phyloP scores from a whole-genome alignment of 2,797 vertebrate genomes.

The Protonibea diacanthus region DNA sequence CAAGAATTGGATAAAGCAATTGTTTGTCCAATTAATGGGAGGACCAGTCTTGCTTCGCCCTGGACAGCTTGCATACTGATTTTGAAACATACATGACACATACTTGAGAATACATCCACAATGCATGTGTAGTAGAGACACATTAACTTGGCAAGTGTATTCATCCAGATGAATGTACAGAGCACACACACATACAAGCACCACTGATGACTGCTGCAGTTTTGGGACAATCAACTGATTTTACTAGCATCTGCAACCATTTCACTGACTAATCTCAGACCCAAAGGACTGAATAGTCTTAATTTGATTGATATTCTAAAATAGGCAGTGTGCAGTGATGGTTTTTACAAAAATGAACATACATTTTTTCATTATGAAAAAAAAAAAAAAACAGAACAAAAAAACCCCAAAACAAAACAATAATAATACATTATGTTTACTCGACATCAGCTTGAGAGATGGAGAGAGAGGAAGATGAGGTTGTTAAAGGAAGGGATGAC shows the following conservation, averaged over 20 bases:
- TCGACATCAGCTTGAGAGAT: conserved; percentile 29
- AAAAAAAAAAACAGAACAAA: neutral
- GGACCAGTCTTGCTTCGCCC: conserved; percentile 15
- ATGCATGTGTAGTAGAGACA: neutral
- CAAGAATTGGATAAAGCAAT: conserved; percentile 58
- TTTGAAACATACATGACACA: conserved; percentile 18
- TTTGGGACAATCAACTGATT: neutral
- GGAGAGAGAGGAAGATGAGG: conserved; percentile 58
- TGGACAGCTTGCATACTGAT: conserved; percentile 13
- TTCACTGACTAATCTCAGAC: neutral
- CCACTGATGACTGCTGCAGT: neutral
- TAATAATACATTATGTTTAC: conserved; percentile 37
- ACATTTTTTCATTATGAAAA: neutral
- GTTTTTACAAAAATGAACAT: conserved; percentile 2
- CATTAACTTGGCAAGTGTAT: neutral
- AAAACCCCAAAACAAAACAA: neutral
- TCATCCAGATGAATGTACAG: neutral
- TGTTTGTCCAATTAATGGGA: conserved; percentile 59
- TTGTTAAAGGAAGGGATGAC: conserved; percentile 74
- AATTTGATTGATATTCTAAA: conserved; percentile 7
- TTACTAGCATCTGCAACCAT: neutral
- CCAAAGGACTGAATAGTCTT: conserved; percentile 1
- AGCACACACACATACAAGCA: neutral
- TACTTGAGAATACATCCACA: neutral
- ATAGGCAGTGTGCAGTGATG: neutral